Evolutionary conservation across 2,797 vertebrate species (phyloP), one percentile per base, ranked within the genome.

Genomic region (Sebastes reedi): DNA sequence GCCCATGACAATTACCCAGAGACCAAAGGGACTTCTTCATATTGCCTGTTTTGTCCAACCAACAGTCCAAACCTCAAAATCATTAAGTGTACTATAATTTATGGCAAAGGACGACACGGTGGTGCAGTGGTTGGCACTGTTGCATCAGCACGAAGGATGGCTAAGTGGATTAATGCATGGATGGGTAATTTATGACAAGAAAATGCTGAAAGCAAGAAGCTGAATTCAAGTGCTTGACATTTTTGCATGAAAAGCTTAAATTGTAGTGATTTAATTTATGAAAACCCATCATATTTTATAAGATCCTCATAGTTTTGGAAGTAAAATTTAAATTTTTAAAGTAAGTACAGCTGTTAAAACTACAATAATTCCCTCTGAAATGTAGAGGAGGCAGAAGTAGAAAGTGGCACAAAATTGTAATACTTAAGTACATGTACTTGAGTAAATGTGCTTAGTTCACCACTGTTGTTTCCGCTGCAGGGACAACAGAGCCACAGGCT

Each of bases 401-500:
- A 29, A 59, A 50, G 13, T 27, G 2, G 12, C 4, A 34, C 1
- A 18, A 14, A 71, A n/a, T 2, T 22, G 2, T 64, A 6, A 22
- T 36, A 16, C 7, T 24, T 7, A 18, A 65, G 2, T 27, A 6
- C 2, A 42, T 24, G 5, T 34, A 3, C 46, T 50, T 11, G 2
- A 65, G 25, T 54, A 36, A 32, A 36, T 18, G 16, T 27, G 13
- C 30, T 64, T 27, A 5, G 2, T 67, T 20, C 1, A 8, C 6
- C 14, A 0, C 32, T 66, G 5, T 64, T 68, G 54, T 73, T 66
- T 32, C 4, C 25, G 5, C 68, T 70, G 70, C 91, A 96, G 91
- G 89, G 82, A 70, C 92, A 93, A 18, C 92, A 94, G 90, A 97
- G 96, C 92, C 97, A 97, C 75, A 96, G 94, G n/a, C 94, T 97